Percentiles rank a stretch among this genome's conserved stretches.
Conservation (phyloP, 2,888 invertebrate genomes). For the Pediacus dermestoides region DNA sequence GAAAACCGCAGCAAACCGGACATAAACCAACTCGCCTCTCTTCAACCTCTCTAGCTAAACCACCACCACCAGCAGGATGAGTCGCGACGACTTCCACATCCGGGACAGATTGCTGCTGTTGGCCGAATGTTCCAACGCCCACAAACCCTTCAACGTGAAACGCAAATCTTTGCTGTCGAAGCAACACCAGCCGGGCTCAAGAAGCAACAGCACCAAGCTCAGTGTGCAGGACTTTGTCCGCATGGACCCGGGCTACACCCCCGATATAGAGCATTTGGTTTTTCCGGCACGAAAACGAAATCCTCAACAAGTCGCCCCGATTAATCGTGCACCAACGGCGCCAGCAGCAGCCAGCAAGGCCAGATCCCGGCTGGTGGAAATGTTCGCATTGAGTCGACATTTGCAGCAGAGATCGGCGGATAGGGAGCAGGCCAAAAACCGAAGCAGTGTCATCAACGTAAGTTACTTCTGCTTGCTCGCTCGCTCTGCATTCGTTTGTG, state of each 20-base stretch:
- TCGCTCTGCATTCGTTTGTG: too few relatives aligned
- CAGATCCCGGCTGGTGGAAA: conserved; percentile 54
- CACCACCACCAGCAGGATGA: conserved; percentile 19
- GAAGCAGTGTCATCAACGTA: conserved; percentile 39
- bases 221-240: conserved; percentile 49
- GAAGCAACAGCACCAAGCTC: conserved; percentile 28
- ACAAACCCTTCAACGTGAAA: conserved; percentile 46
- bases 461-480: too few relatives aligned
- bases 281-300: conserved; percentile 52
- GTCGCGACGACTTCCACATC: conserved; percentile 52
- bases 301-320: conserved; percentile 49
- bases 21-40: not conserved
- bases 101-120: conserved; percentile 53
- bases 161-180: conserved; percentile 46
- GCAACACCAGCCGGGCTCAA: conserved; percentile 27
- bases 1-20: not conserved
- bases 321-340: conserved; percentile 36
- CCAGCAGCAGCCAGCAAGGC: conserved; percentile 36
- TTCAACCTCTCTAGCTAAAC: conserved; percentile 3
- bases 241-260: conserved; percentile 51
- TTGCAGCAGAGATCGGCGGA: conserved; percentile 47
- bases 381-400: conserved; percentile 52
- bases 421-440: conserved; percentile 39
- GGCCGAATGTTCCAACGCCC: conserved; percentile 48
- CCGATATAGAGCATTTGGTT: conserved; percentile 58